Conservation (phyloP, 2,797 vertebrate species). For the Falco columbarius region DNA sequence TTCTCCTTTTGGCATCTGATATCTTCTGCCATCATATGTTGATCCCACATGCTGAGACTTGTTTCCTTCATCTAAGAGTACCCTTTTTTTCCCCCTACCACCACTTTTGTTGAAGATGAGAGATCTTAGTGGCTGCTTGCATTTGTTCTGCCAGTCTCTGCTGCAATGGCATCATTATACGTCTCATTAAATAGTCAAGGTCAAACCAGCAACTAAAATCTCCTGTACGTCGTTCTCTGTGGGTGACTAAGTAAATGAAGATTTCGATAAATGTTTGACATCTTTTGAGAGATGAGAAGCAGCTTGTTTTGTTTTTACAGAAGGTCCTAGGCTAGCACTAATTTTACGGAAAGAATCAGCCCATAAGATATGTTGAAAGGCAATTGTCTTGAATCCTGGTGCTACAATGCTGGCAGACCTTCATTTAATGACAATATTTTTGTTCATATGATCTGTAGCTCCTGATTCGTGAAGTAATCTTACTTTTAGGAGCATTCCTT, state of each 20-base stretch:
- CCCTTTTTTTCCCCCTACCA: background rate
- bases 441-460: background rate
- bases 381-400: background rate
- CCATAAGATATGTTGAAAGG: background rate
- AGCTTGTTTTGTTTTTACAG: background rate
- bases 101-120: background rate
- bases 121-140: background rate
- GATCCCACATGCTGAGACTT: background rate
- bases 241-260: constrained; percentile 31
- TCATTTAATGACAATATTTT: background rate
- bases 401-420: background rate
- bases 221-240: background rate
- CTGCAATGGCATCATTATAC: background rate
- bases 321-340: background rate
- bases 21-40: background rate
- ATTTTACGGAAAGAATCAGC: background rate
- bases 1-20: background rate
- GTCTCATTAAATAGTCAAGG: constrained; percentile 40
- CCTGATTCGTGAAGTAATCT: background rate
- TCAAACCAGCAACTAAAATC: constrained; percentile 22
- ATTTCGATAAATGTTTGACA: constrained; percentile 39
- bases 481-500: background rate
- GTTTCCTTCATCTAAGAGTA: background rate
- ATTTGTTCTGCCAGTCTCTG: background rate
- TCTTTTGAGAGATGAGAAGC: background rate